Conservation (phyloP, 2,113 vertebrate species). For the Aptenodytes forsteri region DNA sequence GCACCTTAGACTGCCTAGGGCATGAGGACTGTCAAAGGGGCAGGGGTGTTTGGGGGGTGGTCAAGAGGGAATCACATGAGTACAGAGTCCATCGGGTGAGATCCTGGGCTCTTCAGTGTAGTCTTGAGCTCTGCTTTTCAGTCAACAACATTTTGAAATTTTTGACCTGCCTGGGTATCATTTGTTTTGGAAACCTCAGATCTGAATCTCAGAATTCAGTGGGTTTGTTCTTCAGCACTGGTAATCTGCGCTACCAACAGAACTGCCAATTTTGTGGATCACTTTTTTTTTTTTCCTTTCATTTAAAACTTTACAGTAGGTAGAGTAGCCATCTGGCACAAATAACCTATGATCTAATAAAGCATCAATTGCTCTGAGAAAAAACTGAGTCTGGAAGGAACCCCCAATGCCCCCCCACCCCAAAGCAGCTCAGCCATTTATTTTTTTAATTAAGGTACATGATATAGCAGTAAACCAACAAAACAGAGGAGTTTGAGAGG, state of each 20-base stretch:
- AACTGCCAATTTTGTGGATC: background rate
- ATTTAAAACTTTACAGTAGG: background rate
- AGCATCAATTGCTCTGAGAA: background rate
- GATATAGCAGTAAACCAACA: background rate
- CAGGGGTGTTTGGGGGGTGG: background rate
- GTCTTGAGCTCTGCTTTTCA: background rate
- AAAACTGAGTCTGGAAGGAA: background rate
- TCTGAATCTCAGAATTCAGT: background rate
- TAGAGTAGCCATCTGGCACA: background rate
- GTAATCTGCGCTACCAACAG: background rate
- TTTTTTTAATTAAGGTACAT: background rate
- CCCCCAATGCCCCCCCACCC: fast-evolving
- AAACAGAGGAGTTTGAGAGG: background rate
- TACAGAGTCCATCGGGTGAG: background rate
- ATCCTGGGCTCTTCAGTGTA: background rate
- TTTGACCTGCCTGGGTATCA: background rate
- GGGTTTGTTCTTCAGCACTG: background rate
- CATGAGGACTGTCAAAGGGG: background rate
- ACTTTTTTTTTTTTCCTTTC: background rate
- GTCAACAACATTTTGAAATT: background rate
- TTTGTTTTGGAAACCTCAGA: background rate
- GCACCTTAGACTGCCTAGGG: too few species aligned
- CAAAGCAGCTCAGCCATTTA: background rate
- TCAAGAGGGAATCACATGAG: background rate
- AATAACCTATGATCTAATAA: background rate